These are phyloP conservation scores for Sinodicranocentrus sp. DNA, from an alignment of 2,888 invertebrate genomes.

Conservation along the genomic window DNA sequence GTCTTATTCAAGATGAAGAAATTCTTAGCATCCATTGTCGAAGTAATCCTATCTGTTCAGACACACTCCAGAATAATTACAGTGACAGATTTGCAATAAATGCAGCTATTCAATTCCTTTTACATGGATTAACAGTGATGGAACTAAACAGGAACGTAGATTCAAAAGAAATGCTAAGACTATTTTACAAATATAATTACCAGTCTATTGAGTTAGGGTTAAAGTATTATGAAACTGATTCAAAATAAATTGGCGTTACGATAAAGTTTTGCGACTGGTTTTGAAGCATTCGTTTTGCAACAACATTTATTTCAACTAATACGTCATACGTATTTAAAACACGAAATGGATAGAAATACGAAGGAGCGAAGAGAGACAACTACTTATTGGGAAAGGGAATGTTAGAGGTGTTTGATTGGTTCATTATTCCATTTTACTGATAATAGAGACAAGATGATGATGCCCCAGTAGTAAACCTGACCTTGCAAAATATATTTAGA, in stretches of 20 bases:
- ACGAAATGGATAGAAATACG: too few relatives aligned
- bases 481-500: too few relatives aligned
- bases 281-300: too few relatives aligned
- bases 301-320: too few relatives aligned
- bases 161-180: not conserved
- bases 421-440: too few relatives aligned
- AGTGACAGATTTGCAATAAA: constrained; percentile 19
- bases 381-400: too few relatives aligned
- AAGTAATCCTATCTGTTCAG: not conserved
- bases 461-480: too few relatives aligned
- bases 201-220: not conserved
- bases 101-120: constrained; percentile 4
- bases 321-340: too few relatives aligned
- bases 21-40: not conserved
- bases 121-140: constrained; percentile 8
- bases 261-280: not conserved
- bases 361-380: too few relatives aligned
- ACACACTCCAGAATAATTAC: not conserved
- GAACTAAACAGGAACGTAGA: constrained; percentile 5
- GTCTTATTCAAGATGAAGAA: constrained; percentile 32
- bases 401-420: too few relatives aligned
- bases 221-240: not conserved
- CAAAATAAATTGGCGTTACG: not conserved
- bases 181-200: not conserved
- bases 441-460: too few relatives aligned